Percentiles rank a stretch among this genome's conserved stretches.
phyloP scores from a whole-genome alignment of 2,888 invertebrate species.

The Dusona sp. region DNA sequence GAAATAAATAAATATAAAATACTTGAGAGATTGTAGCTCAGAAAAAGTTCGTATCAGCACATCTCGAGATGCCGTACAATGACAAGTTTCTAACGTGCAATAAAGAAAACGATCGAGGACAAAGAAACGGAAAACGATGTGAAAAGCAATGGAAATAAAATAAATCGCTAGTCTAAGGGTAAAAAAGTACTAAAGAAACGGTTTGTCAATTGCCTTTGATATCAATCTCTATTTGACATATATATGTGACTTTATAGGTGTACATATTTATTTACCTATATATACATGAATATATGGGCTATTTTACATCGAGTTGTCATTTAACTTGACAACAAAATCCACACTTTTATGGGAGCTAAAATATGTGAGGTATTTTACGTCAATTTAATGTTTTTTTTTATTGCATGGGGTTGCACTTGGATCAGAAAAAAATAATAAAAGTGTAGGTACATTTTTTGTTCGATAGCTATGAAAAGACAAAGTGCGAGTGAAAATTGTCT shows the following conservation, averaged over 20 bases:
- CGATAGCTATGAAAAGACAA: too few relatives aligned
- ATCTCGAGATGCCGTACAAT: slow-evolving; percentile 25
- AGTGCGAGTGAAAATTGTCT: too few relatives aligned
- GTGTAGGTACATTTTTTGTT: neutral
- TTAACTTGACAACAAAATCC: neutral
- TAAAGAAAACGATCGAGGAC: slow-evolving; percentile 30
- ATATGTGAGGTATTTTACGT: neutral
- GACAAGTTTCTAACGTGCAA: slow-evolving; percentile 32
- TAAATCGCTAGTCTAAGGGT: slow-evolving; percentile 22
- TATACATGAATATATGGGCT: neutral
- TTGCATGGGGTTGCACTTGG: neutral
- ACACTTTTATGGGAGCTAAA: neutral
- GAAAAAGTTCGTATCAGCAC: slow-evolving; percentile 19
- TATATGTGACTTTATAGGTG: neutral
- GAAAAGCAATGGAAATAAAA: slow-evolving; percentile 31
- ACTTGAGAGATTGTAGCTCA: neutral
- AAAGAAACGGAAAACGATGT: slow-evolving; percentile 18
- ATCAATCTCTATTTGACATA: slow-evolving; percentile 18
- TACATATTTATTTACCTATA: neutral
- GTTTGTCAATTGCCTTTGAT: slow-evolving; percentile 37
- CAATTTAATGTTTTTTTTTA: neutral
- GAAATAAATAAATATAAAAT: slow-evolving; percentile 30
- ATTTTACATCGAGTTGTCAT: neutral
- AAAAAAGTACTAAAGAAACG: slow-evolving; percentile 13
- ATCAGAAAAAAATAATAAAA: neutral